Conservation (phyloP, 2,797 vertebrate genomes). For the Mormyrops attenuatus region DNA sequence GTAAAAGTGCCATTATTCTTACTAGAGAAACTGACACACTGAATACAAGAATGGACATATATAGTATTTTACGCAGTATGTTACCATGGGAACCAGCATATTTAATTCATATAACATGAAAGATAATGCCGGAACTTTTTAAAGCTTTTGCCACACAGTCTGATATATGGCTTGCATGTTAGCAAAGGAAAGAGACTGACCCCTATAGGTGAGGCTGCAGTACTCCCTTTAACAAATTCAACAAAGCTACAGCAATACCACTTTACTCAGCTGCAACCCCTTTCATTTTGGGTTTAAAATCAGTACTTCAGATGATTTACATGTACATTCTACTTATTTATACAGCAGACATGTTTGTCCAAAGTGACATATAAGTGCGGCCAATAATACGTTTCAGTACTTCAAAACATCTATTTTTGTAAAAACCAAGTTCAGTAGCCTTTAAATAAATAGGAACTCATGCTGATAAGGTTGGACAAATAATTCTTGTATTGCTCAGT, state of each 20-base stretch:
- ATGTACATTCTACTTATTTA: not conserved
- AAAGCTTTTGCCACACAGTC: not conserved
- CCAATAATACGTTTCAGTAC: not conserved
- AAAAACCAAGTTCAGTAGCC: not conserved
- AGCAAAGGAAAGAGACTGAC: constrained; percentile 52
- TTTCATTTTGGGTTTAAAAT: constrained; percentile 4
- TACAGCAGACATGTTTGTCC: not conserved
- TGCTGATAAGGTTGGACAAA: not conserved
- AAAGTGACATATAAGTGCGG: not conserved
- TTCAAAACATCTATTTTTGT: constrained; percentile 2
- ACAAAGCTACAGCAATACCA: not conserved
- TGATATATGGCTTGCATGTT: not conserved
- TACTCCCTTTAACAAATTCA: not conserved
- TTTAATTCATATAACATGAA: not conserved
- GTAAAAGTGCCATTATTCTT: not conserved
- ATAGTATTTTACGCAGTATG: too few relatives aligned
- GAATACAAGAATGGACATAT: not conserved
- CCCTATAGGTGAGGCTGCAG: constrained; percentile 48
- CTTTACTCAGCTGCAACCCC: not conserved
- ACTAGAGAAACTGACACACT: not conserved
- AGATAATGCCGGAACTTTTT: not conserved
- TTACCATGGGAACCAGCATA: not conserved
- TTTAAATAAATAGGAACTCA: not conserved
- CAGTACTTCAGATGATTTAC: not conserved
- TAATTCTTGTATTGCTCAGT: not conserved